Conservation (phyloP, 2,888 invertebrate genomes). For the Spilarctia lutea region DNA sequence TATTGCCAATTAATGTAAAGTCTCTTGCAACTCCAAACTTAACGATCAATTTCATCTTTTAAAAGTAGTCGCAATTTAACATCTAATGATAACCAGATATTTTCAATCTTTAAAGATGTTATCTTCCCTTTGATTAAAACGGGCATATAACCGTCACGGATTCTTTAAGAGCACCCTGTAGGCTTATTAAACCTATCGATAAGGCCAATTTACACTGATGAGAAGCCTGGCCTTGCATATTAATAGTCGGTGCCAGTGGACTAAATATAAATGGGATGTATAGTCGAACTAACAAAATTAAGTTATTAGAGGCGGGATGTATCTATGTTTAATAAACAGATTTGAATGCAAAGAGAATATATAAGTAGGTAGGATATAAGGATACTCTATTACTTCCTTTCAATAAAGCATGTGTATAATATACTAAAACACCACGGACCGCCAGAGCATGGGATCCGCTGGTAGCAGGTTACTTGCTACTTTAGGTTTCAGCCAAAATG, state of each 20-base stretch:
- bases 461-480: too few relatives aligned
- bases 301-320: neutral
- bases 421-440: too few relatives aligned
- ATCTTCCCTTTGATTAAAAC: constrained; percentile 65
- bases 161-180: constrained; percentile 55
- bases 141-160: constrained; percentile 51
- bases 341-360: neutral
- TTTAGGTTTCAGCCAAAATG: too few relatives aligned
- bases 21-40: neutral
- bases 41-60: constrained; percentile 23
- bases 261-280: constrained; percentile 6
- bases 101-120: constrained; percentile 54
- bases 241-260: constrained; percentile 52
- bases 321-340: neutral
- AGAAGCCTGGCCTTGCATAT: constrained; percentile 67
- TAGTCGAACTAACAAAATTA: neutral
- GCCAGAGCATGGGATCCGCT: too few relatives aligned
- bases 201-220: constrained; percentile 71
- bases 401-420: too few relatives aligned
- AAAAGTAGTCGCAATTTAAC: constrained; percentile 24
- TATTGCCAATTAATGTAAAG: neutral
- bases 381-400: neutral
- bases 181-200: constrained; percentile 66
- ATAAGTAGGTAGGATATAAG: neutral
- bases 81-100: constrained; percentile 44